Percentiles rank a stretch among this genome's conserved stretches.
Evolutionary conservation across 2,797 vertebrate genomes (phyloP).

Genomic region (Microctenopoma lineatum): DNA sequence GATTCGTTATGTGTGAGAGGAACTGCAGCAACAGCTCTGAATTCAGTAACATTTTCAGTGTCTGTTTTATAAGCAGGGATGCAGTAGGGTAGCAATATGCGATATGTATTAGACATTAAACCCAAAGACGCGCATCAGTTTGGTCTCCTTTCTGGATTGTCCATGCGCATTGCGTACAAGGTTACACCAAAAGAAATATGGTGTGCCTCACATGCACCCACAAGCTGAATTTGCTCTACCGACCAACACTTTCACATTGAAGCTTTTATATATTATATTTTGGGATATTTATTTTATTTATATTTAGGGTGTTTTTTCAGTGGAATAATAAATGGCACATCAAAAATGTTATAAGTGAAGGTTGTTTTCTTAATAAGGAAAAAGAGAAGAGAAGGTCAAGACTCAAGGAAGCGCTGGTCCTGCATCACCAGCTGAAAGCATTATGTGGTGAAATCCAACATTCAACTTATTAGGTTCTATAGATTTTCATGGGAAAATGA

Average conservation of each 20-base stretch:
- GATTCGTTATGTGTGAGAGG: not conserved
- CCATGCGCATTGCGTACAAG: not conserved
- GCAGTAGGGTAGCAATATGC: not conserved
- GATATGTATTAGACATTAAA: conserved; percentile 40
- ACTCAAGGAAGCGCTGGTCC: not conserved
- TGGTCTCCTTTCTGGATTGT: not conserved
- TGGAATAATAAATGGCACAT: not conserved
- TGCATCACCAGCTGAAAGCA: not conserved
- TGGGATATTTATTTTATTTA: not conserved
- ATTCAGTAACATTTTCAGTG: conserved; percentile 39
- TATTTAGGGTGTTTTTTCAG: conserved; percentile 26
- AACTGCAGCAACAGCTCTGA: conserved; percentile 15
- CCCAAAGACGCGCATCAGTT: not conserved
- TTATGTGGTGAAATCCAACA: no score
- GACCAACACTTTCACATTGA: conserved; percentile 2
- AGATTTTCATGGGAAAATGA: no score
- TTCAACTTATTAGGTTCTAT: no score
- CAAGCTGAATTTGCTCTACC: not conserved
- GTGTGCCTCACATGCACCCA: not conserved
- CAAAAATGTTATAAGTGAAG: conserved; percentile 11
- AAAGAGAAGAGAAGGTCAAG: not conserved
- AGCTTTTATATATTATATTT: not conserved
- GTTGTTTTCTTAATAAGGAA: not conserved
- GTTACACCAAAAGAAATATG: not conserved
- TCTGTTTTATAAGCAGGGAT: conserved; percentile 43